These are phyloP conservation scores for Tragulus kanchil DNA, from an alignment of 2,113 vertebrate species.

Conservation along the genomic window DNA sequence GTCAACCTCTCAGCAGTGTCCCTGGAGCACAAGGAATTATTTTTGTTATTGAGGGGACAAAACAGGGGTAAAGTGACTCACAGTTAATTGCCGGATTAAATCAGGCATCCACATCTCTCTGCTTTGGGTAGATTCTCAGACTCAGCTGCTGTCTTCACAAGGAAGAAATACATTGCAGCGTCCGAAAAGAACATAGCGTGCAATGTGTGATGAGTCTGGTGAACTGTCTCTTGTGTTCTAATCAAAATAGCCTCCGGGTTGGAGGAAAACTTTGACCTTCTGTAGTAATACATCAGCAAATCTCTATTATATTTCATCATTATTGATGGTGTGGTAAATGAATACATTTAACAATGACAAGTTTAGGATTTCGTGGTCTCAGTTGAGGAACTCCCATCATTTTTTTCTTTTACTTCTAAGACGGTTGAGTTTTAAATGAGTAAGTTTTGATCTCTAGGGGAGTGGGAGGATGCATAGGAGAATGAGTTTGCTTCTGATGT, in stretches of 20 bases:
- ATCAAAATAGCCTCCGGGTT: neutral
- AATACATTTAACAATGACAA: neutral
- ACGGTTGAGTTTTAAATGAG: neutral
- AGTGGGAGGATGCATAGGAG: neutral
- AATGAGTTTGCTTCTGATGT: neutral
- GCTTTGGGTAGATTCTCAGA: neutral
- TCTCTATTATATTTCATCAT: neutral
- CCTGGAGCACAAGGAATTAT: neutral
- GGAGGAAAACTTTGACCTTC: neutral
- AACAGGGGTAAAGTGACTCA: slow-evolving; percentile 25
- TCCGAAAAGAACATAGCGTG: neutral
- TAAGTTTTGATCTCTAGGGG: neutral
- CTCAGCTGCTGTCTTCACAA: slow-evolving; percentile 36
- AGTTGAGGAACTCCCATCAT: neutral
- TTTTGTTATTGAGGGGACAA: slow-evolving; percentile 28
- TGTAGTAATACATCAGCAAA: neutral
- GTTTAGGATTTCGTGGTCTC: slow-evolving; percentile 9
- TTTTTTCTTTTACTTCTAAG: neutral
- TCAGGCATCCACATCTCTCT: slow-evolving; percentile 3
- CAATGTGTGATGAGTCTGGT: neutral
- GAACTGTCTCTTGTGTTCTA: neutral
- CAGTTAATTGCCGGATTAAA: slow-evolving; percentile 45
- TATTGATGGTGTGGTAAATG: neutral
- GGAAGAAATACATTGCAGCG: neutral
- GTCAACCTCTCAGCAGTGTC: neutral